phyloP scores from a whole-genome alignment of 53 echinoderm and acorn worm genomes.

The Zoroaster sp. region DNA sequence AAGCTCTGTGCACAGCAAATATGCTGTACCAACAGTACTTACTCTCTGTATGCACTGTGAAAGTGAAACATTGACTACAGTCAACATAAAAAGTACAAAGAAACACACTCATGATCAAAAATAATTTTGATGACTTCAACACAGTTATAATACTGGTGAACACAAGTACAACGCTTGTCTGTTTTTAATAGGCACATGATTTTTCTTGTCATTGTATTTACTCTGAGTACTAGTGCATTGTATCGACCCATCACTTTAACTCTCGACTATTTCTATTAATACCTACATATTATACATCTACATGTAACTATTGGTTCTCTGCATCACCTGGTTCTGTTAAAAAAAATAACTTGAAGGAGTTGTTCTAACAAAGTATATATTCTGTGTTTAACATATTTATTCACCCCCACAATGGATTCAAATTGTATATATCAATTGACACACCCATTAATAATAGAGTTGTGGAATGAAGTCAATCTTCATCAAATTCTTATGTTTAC shows the following conservation, averaged over 20 bases:
- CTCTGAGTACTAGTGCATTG: conserved; percentile 28
- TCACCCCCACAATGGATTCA: neutral
- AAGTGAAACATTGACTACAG: too few relatives aligned
- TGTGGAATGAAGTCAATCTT: too few relatives aligned
- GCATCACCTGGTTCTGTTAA: neutral
- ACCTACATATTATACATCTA: neutral
- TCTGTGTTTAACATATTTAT: neutral
- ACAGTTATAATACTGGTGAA: conserved; percentile 27
- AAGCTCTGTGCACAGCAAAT: too few relatives aligned
- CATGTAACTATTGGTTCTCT: neutral
- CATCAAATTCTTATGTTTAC: too few relatives aligned
- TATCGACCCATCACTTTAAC: neutral
- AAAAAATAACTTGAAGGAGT: neutral
- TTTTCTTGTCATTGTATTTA: neutral
- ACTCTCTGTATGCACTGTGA: too few relatives aligned
- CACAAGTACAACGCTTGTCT: conserved; percentile 53
- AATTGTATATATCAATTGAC: neutral
- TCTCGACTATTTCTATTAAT: neutral
- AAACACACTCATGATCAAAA: too few relatives aligned
- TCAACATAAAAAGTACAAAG: too few relatives aligned
- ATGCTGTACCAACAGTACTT: too few relatives aligned
- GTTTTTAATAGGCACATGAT: conserved; percentile 57
- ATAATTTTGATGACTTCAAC: neutral
- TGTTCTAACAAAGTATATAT: neutral
- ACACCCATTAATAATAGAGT: too few relatives aligned